Percentiles rank a stretch among this genome's conserved stretches.
phyloP scores from a whole-genome alignment of 2,888 invertebrate species.

The Craniophora ligustri region DNA sequence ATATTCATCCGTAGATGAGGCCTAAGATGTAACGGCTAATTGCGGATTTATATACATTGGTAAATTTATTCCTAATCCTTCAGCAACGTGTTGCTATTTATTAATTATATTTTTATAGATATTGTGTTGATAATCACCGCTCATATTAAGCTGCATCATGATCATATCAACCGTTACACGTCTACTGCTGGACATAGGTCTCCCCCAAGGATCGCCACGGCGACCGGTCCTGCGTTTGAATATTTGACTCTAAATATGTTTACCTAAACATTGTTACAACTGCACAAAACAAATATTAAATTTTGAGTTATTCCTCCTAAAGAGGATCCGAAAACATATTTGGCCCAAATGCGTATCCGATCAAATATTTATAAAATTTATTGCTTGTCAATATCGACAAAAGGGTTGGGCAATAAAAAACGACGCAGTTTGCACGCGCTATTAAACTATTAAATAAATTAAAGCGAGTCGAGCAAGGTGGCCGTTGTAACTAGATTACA shows the following conservation, averaged over 20 bases:
- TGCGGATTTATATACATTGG: no score
- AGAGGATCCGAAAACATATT: constrained; percentile 11
- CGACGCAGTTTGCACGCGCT: constrained; percentile 71
- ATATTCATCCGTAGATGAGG: no score
- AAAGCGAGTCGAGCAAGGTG: constrained; percentile 48
- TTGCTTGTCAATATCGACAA: constrained; percentile 80
- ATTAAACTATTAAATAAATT: constrained; percentile 78
- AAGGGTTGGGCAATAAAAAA: constrained; percentile 78
- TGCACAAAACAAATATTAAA: not conserved
- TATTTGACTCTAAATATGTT: no score
- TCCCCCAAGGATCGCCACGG: no score
- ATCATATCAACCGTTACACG: no score
- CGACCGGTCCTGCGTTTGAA: no score
- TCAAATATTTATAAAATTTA: constrained; percentile 85
- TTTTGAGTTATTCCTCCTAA: not conserved
- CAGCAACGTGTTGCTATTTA: no score
- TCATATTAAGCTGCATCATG: no score
- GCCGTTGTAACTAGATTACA: constrained; percentile 32
- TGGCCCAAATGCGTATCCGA: constrained; percentile 71
- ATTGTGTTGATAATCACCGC: not conserved
- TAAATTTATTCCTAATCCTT: no score
- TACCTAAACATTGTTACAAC: not conserved
- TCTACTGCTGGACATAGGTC: no score
- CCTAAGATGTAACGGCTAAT: no score
- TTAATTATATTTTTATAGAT: no score